Base-by-base conservation (phyloP, 2,888 invertebrate genomes). In the Perizoma flavofasciatum region DNA sequence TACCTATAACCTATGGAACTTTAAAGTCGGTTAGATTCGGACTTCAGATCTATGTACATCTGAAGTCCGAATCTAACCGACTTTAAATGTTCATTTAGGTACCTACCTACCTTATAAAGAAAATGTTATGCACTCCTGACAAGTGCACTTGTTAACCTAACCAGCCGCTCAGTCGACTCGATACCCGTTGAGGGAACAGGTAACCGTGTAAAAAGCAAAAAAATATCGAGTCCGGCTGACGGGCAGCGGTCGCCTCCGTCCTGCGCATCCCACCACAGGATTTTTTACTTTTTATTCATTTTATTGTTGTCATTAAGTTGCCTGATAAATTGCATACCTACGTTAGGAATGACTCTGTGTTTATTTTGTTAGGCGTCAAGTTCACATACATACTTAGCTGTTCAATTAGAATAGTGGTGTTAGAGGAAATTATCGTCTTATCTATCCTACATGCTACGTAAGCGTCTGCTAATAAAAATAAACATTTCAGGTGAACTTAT, bases 111-210 rank as follows among this genome's bases (percentile, higher is more conserved):
- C 6, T 7, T 10, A 44, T 44, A 49, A 48, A 32, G 59, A 63
- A 75, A 85, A 82, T 81, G 83, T 89, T 78, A 65, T 45, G 73
- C 66, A 78, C 81, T 83, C 82, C 89, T 89, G 89, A 46, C 67
- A 67, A 65, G 63, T 77, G 85, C 89, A 89, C 90, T 89, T 90
- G 90, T 90, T 86, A 86, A 81, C 79, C 81, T 88, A 86, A 86
- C 87, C 86, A 84, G 83, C 79, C 81, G 80, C 74, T 71, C 71
- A 75, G 73, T 74, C 76, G 79, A 81, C 74, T 73, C 76, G 80
- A 80, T 82, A 86, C 87, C 83, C 87, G 88, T 84, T 83, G 85
- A 70, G 73, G 82, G 83, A 89, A 90, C 91, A 91, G 91, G 91
- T 91, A 91, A 83, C 83, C 68, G 81, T 75, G 81, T 78, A 85